Base-by-base conservation (phyloP, 2,888 invertebrate species). In the Drosophila lacicola region DNA sequence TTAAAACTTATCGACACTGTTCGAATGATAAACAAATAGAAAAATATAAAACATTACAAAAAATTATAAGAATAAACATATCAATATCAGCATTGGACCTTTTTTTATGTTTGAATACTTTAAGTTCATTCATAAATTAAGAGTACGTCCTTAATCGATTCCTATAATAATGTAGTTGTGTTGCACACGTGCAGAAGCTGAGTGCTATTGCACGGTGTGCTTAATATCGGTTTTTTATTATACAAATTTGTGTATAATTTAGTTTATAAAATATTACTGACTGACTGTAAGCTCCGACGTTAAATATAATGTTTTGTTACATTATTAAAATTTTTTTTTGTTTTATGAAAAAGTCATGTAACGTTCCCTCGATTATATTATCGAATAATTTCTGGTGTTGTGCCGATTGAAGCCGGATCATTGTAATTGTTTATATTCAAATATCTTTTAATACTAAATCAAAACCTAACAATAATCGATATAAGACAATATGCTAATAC, bases 161-260 rank as follows among this genome's bases (percentile, higher is more conserved):
- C 29, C 8, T 8, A 29, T 8, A 8, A 29, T 2, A 2, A 2
- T 29, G 8, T 29, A 8, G 29, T 11, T 2, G 2, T 5, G 11
- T 19, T 17, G 14, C 10, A 14, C 2, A 65, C 14, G 19, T 10
- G 10, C 14, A 44, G 6, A 63, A 36, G 19, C 51, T 63, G 25
- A 10, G 0, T 41, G 62, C 13, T 62, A 17, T 17, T 4, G 14
- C 1, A 13, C 8, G 17, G n/a, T 11, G 3, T 17, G n/a, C 1
- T 8, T 1, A 14, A 3, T 2, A 13, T 46, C 29, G 21, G 13
- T 19, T 14, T 0, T 36, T 0, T n/a, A 3, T 4, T 17, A 1
- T 58, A 42, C 3, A 25, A 10, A 21, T 58, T n/a, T 9, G 11
- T 3, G n/a, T 21, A 6, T 13, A 29, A 29, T 8, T 29, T 29